Percentiles rank a stretch among this genome's conserved stretches.
Evolutionary conservation across 2,888 invertebrate species (phyloP).

Genomic region (Caenorhabditis becei): DNA sequence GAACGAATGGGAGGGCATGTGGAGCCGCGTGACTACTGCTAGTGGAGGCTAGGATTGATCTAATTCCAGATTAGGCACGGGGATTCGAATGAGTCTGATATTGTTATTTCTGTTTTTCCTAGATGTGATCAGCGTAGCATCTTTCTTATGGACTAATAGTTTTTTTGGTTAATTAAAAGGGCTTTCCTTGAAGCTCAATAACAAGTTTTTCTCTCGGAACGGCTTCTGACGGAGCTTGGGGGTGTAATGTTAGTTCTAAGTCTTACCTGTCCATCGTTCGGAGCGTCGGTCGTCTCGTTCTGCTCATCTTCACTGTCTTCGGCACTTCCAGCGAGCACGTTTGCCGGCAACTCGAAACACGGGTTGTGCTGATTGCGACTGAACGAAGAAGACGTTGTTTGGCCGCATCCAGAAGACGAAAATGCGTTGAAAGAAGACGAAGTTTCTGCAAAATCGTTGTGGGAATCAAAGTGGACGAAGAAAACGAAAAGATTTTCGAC

Average conservation of each 20-base stretch:
- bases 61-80: constrained; percentile 6
- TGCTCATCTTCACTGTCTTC: neutral
- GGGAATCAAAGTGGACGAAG: neutral
- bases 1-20: neutral
- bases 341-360: constrained; percentile 9
- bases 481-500: constrained; percentile 7
- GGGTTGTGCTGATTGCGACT: neutral
- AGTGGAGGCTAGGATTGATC: neutral
- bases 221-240: too few relatives aligned
- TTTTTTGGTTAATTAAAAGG: neutral
- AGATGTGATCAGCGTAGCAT: too few relatives aligned
- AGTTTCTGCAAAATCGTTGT: constrained; percentile 25
- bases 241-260: too few relatives aligned
- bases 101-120: neutral
- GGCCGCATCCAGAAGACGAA: constrained; percentile 5
- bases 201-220: too few relatives aligned
- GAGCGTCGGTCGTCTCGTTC: neutral
- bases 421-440: constrained; percentile 4
- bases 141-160: neutral
- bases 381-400: neutral
- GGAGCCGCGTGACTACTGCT: neutral
- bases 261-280: neutral
- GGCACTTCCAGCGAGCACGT: neutral
- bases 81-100: neutral
- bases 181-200: too few relatives aligned